These are phyloP conservation scores for Poeciliopsis turrubarensis DNA, from an alignment of 2,113 vertebrate species.

Conservation along the genomic window DNA sequence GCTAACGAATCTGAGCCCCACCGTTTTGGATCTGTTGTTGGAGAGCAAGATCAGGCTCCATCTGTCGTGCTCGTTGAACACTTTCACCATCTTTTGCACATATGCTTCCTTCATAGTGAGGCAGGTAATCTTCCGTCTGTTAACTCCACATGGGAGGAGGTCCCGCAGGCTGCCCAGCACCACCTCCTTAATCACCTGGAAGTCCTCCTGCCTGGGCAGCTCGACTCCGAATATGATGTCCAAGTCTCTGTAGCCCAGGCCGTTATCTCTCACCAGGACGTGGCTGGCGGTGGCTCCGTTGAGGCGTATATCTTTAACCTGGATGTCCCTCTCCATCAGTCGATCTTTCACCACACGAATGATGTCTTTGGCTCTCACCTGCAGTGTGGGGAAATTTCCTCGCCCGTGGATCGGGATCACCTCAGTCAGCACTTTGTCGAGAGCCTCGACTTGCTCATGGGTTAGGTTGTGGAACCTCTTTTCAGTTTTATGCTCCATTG, in stretches of 20 bases:
- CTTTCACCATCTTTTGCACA: slow-evolving; percentile 97
- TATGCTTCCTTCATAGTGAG: slow-evolving; percentile 94
- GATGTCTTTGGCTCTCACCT: slow-evolving; percentile 93
- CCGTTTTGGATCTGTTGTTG: slow-evolving; percentile 93
- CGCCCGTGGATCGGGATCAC: slow-evolving; percentile 93
- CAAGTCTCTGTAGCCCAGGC: slow-evolving; percentile 91
- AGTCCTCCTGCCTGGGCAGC: slow-evolving; percentile 88
- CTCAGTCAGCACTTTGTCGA: slow-evolving; percentile 87
- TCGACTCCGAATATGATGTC: slow-evolving; percentile 95
- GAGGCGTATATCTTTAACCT: slow-evolving; percentile 88
- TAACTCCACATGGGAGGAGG: slow-evolving; percentile 85
- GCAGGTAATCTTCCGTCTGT: slow-evolving; percentile 92
- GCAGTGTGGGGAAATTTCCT: slow-evolving; percentile 95
- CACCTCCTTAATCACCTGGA: slow-evolving; percentile 92
- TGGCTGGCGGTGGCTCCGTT: slow-evolving; percentile 96
- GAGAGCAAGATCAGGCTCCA: slow-evolving; percentile 97
- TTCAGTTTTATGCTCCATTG: slow-evolving; percentile 62
- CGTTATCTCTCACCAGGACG: slow-evolving; percentile 88
- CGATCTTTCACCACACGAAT: slow-evolving; percentile 89
- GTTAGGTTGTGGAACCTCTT: slow-evolving; percentile 89
- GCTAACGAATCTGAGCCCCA: slow-evolving; percentile 93
- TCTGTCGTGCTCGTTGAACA: slow-evolving; percentile 88
- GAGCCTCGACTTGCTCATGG: slow-evolving; percentile 74
- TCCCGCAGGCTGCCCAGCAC: slow-evolving; percentile 89
- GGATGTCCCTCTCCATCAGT: slow-evolving; percentile 86